Base-by-base conservation (phyloP, 2,797 vertebrate species). In the Lacerta bilineata region DNA sequence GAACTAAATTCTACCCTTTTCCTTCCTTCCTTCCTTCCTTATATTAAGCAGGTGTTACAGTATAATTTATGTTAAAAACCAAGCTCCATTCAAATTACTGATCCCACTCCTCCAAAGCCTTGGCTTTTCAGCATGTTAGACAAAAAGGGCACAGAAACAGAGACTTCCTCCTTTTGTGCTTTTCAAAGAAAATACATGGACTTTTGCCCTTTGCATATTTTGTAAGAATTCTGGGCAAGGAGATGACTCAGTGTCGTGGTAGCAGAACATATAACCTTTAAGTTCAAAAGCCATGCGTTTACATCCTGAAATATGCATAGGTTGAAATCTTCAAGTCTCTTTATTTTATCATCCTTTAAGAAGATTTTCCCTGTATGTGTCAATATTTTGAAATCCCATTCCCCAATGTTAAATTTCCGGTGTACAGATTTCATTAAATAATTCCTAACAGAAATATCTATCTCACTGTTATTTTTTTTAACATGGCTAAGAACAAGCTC, bases 1-100 rank as follows among this genome's bases (percentile, higher is more conserved):
- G 92, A 95, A 91, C 68, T 86, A 92, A 90, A 78, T 91, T 92
- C 94, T 91, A 93, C 85, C 91, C 88, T 0, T 86, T 85, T 93
- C 41, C 88, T 91, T 92, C 89, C 75, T 92, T 93, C 41, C 85
- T 94, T 78, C 2, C 88, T 87, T 92, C 80, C 74, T 61, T 90
- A 87, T 87, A 79, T 39, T 93, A 88, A 86, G 88, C 81, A 81
- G 46, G 71, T 86, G 74, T 90, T 86, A 84, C 91, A 55, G 13
- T 55, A 55, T 66, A 92, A 11, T 64, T 55, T 20, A 36, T 89
- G 84, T 91, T 92, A 86, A 80, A 64, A 85, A 91, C 91, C 93
- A 88, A 77, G 33, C 93, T 89, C 81, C 88, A 81, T 39, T 55
- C 90, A 88, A n/a, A 86, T 91, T 92, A 88, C 71, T 90, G 55